Conservation (phyloP, 2,797 vertebrate species). For the Psittacula derbiana region DNA sequence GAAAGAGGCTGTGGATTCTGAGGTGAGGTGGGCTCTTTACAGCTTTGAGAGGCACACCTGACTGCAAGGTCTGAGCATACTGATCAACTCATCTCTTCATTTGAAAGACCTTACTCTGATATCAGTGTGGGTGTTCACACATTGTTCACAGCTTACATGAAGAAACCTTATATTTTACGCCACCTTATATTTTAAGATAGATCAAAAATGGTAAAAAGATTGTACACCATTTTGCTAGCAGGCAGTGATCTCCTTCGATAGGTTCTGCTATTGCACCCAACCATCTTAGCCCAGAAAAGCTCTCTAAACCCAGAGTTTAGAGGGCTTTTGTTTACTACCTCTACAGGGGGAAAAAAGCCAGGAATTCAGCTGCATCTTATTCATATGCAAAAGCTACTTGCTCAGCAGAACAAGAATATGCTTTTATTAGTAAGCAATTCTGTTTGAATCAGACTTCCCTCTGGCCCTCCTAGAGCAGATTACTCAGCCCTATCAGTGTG, state of each 20-base stretch:
- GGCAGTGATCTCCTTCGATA: neutral
- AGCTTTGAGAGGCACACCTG: neutral
- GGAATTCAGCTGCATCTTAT: neutral
- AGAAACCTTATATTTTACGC: neutral
- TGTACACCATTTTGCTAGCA: neutral
- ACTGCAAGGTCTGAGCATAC: neutral
- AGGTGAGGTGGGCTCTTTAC: neutral
- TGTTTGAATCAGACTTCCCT: neutral
- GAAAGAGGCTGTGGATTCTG: neutral
- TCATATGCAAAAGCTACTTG: neutral
- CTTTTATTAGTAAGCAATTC: neutral
- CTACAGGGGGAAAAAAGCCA: neutral
- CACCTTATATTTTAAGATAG: neutral
- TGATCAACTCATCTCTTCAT: neutral
- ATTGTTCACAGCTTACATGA: neutral
- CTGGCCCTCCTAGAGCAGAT: neutral
- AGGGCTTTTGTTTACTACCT: neutral
- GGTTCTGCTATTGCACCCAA: neutral
- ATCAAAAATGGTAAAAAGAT: neutral
- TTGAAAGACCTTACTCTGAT: neutral
- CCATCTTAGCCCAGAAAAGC: neutral
- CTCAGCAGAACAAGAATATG: neutral
- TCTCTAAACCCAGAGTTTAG: neutral
- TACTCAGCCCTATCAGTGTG: neutral
- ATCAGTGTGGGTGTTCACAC: neutral